phyloP scores from a whole-genome alignment of 2,888 invertebrate species.

The Nipponacmea schrenckii region DNA sequence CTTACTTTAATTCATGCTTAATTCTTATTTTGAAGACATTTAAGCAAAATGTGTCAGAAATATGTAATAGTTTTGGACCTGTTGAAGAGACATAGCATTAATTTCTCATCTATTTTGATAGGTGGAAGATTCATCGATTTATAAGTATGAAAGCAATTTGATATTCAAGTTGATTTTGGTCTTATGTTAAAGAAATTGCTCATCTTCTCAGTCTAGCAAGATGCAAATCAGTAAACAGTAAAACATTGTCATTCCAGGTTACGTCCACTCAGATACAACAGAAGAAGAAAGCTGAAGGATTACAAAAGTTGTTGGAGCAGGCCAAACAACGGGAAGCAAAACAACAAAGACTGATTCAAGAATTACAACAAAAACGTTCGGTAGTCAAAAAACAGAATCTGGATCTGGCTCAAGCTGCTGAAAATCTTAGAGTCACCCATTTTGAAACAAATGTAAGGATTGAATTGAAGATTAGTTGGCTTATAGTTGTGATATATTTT shows the following conservation, averaged over 20 bases:
- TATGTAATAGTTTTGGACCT: too few species aligned
- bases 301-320: slow-evolving; percentile 28
- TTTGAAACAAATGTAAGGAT: slow-evolving; percentile 27
- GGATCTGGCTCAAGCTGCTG: slow-evolving; percentile 40
- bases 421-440: slow-evolving; percentile 30
- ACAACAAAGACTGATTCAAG: slow-evolving; percentile 40
- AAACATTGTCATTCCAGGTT: slow-evolving; percentile 15
- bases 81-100: too few species aligned
- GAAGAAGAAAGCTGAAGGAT: slow-evolving; percentile 16
- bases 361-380: slow-evolving; percentile 42
- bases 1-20: too few species aligned
- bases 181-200: not conserved
- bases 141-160: too few species aligned
- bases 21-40: too few species aligned
- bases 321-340: slow-evolving; percentile 28
- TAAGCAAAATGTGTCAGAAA: too few species aligned
- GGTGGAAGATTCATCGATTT: too few species aligned
- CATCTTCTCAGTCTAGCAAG: not conserved
- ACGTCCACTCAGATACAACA: slow-evolving; percentile 17
- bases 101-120: too few species aligned
- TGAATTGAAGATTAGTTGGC: not conserved
- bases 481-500: too few species aligned
- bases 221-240: not conserved
- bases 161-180: too few species aligned
- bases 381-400: slow-evolving; percentile 35